Conservation (phyloP, 2,113 vertebrate genomes). For the Empidonax alnorum region DNA sequence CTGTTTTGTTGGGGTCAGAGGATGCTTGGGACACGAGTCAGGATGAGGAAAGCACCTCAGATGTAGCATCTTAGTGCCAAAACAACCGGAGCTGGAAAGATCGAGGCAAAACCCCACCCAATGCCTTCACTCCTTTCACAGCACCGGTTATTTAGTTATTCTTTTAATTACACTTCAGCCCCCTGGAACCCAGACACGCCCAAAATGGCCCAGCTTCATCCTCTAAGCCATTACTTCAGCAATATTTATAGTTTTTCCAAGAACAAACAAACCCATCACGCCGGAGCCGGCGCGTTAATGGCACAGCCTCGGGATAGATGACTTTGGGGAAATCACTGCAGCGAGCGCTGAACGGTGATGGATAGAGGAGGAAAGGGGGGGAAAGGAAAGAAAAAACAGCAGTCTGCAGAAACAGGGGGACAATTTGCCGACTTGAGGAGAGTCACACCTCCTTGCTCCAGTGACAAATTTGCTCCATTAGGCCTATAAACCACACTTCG, state of each 20-base stretch:
- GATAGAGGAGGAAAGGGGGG: neutral
- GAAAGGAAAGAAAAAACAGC: neutral
- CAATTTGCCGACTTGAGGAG: constrained; percentile 18
- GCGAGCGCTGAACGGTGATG: constrained; percentile 19
- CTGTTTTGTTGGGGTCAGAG: neutral
- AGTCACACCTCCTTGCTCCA: constrained; percentile 62
- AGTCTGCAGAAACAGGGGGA: constrained; percentile 34
- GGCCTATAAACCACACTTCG: constrained; percentile 33
- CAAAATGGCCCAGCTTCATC: neutral
- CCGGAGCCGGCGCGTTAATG: neutral
- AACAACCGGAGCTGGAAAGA: neutral
- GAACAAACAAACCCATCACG: constrained; percentile 52
- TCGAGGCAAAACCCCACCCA: neutral
- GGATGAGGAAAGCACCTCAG: neutral
- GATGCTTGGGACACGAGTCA: neutral
- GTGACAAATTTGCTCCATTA: constrained; percentile 64
- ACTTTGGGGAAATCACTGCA: constrained; percentile 67
- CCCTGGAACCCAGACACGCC: neutral
- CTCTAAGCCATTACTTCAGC: constrained; percentile 24
- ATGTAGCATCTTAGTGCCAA: neutral
- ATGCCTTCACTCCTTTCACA: neutral
- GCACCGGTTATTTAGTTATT: neutral
- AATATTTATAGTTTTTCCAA: constrained; percentile 54
- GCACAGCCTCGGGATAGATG: constrained; percentile 54
- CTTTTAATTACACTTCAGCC: neutral